These are phyloP conservation scores for Camponotus fellah DNA, from an alignment of 2,888 invertebrate species.

Conservation along the genomic window DNA sequence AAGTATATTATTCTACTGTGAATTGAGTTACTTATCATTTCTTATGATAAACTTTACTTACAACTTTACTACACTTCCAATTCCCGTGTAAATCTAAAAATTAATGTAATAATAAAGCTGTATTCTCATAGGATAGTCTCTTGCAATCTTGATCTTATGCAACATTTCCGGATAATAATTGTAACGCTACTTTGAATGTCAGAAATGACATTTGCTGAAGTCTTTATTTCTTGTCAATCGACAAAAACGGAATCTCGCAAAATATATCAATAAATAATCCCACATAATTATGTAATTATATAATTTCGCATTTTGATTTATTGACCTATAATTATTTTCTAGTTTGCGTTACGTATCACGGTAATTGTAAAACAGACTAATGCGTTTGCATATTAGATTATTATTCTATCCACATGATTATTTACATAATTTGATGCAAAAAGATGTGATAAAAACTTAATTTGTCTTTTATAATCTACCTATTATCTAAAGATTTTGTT, in stretches of 20 bases:
- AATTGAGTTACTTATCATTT: not conserved
- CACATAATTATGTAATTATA: not conserved
- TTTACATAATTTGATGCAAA: not conserved
- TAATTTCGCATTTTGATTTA: constrained; percentile 5
- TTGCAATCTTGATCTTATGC: constrained; percentile 72
- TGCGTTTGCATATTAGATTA: constrained; percentile 4
- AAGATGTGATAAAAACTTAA: constrained; percentile 61
- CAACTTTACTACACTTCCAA: too few species aligned
- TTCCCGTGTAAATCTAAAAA: not conserved
- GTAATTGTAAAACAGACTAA: constrained; percentile 13
- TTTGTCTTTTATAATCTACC: constrained; percentile 64
- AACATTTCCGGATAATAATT: constrained; percentile 72
- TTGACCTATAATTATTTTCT: constrained; percentile 35
- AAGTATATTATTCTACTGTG: not conserved
- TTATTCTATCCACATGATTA: not conserved
- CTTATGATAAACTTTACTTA: not conserved
- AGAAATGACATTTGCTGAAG: constrained; percentile 2
- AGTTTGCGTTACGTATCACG: constrained; percentile 6
- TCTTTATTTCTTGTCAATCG: not conserved
- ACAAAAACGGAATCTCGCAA: not conserved
- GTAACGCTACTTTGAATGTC: constrained; percentile 58
- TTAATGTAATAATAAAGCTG: constrained; percentile 44
- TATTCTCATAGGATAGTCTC: constrained; percentile 67
- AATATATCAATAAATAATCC: not conserved
- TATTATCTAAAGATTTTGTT: constrained; percentile 46